Evolutionary conservation across 2,797 vertebrate species (phyloP).

Genomic region (Silurus lanzhouensis): DNA sequence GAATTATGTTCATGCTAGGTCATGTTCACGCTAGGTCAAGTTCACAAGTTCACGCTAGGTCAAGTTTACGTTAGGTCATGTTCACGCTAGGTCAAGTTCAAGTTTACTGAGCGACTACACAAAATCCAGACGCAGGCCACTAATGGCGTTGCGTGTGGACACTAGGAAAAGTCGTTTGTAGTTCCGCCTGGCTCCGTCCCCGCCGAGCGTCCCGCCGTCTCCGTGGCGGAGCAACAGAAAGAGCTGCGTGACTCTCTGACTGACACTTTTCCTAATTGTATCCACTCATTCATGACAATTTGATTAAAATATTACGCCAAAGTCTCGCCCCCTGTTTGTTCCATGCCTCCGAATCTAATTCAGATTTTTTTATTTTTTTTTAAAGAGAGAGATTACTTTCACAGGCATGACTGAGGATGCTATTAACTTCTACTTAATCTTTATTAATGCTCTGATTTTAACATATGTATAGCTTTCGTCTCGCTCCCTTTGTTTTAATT

Average conservation of each 20-base stretch:
- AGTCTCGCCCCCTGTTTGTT: slow-evolving; percentile 99
- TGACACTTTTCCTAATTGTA: slow-evolving; percentile 99
- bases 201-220: slow-evolving; percentile 60
- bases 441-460: slow-evolving; percentile 94
- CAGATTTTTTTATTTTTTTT: slow-evolving; percentile 74
- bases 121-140: slow-evolving; percentile 38
- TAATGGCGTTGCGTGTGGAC: slow-evolving; percentile 60
- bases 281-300: slow-evolving; percentile 99
- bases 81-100: no score
- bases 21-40: no score
- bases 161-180: slow-evolving; percentile 81
- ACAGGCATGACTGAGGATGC: slow-evolving; percentile 94
- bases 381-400: slow-evolving; percentile 98
- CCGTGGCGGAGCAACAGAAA: slow-evolving; percentile 85
- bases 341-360: slow-evolving; percentile 98
- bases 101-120: slow-evolving; percentile 38
- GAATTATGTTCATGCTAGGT: no score
- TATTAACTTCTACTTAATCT: slow-evolving; percentile 98
- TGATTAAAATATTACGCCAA: slow-evolving; percentile 99
- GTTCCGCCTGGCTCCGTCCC: slow-evolving; percentile 71
- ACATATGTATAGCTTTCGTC: slow-evolving; percentile 91
- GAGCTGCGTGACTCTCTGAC: slow-evolving; percentile 83
- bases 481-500: slow-evolving; percentile 72
- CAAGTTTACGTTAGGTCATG: no score
- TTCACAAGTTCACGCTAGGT: no score